Conservation (phyloP, 37 sponge, comb jelly and placozoan species). For the Beroe forskalii region DNA sequence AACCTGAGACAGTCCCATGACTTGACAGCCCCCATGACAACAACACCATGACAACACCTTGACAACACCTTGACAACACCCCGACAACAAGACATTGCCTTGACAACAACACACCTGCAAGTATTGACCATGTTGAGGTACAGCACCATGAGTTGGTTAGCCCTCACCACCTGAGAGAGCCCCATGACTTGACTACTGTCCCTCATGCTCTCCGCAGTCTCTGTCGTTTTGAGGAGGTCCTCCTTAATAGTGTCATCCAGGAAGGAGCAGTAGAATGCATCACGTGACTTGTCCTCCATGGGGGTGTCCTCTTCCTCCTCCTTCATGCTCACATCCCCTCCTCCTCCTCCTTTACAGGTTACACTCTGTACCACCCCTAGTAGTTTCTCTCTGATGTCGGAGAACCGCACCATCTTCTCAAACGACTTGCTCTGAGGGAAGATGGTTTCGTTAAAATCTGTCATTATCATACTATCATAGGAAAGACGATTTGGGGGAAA, state of each 20-base stretch:
- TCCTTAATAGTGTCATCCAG: slow-evolving; percentile 37
- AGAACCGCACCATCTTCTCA: slow-evolving; percentile 46
- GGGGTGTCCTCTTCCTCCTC: neutral
- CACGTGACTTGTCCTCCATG: neutral
- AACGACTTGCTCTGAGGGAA: slow-evolving; percentile 38
- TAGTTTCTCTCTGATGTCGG: slow-evolving; percentile 6
- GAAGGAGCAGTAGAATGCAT: slow-evolving; percentile 56
- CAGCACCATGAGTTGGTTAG: slow-evolving; percentile 3
- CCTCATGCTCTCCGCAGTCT: neutral
- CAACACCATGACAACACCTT: neutral
- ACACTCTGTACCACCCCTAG: neutral
- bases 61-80: neutral
- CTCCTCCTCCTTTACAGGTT: neutral
- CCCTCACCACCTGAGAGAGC: neutral
- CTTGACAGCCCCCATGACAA: neutral
- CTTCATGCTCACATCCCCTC: neutral
- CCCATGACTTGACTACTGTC: too few species aligned
- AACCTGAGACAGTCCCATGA: neutral
- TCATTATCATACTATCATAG: too few species aligned
- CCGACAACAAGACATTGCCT: neutral
- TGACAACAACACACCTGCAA: slow-evolving; percentile 7
- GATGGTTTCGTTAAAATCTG: too few species aligned
- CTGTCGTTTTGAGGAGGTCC: neutral
- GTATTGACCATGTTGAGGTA: slow-evolving; percentile 54
- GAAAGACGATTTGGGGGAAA: too few species aligned